Evolutionary conservation across 2,113 vertebrate genomes (phyloP).

Genomic region (Zingel zingel): DNA sequence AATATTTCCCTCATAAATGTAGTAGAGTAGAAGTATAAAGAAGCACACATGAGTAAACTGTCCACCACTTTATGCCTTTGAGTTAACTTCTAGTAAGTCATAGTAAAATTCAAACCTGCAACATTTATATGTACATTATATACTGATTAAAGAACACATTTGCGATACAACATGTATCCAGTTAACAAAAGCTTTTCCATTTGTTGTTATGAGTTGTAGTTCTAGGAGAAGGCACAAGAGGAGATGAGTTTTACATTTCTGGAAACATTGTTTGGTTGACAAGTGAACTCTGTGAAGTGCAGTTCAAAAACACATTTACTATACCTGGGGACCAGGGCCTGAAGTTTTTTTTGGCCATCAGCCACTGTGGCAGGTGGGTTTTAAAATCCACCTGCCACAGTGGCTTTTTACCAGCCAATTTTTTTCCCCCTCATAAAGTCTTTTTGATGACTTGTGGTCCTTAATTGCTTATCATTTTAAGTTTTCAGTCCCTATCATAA

Average conservation of each 20-base stretch:
- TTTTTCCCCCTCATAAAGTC: no score
- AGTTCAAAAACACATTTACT: not conserved
- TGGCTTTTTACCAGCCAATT: no score
- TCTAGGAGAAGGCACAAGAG: not conserved
- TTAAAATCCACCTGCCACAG: no score
- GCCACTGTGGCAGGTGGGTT: no score
- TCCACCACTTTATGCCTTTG: not conserved
- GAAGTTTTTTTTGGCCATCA: no score
- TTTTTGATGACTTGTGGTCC: no score
- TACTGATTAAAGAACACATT: not conserved
- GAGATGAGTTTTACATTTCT: not conserved
- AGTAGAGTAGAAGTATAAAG: not conserved
- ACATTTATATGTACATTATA: not conserved
- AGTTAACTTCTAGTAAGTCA: not conserved
- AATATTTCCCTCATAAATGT: not conserved
- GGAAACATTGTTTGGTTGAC: not conserved
- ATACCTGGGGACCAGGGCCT: not conserved
- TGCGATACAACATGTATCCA: not conserved
- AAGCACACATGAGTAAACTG: not conserved
- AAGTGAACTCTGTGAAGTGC: conserved; percentile 12
- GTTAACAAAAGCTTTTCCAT: not conserved
- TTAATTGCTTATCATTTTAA: no score
- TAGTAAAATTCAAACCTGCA: not conserved
- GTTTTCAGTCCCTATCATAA: no score
- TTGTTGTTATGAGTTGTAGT: not conserved